phyloP scores from a whole-genome alignment of 2,888 invertebrate species.

The Coelogynopora nodosa region DNA sequence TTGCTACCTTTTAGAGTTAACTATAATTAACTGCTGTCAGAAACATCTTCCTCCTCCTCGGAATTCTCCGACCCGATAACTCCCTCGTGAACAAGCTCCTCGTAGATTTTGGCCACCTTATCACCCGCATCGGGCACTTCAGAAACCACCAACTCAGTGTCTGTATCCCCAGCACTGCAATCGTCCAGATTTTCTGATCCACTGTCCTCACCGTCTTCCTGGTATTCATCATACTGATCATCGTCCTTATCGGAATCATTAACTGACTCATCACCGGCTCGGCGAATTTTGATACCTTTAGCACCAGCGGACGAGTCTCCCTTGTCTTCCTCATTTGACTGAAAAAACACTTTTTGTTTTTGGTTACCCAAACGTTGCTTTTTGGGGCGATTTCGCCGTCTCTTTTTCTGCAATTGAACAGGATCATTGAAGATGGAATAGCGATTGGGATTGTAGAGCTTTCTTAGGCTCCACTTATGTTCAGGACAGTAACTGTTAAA shows the following conservation, averaged over 20 bases:
- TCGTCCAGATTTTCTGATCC: not conserved
- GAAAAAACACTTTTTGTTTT: not conserved
- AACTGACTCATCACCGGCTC: not conserved
- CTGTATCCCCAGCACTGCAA: not conserved
- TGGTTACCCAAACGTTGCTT: not conserved
- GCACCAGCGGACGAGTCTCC: not conserved
- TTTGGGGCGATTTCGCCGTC: not conserved
- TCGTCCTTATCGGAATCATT: not conserved
- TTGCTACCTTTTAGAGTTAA: too few species aligned
- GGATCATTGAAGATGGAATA: constrained; percentile 4
- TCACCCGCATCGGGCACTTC: not conserved
- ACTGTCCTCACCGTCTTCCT: not conserved
- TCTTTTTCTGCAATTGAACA: not conserved
- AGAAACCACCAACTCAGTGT: constrained; percentile 1
- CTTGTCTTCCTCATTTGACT: not conserved
- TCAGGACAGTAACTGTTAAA: constrained; percentile 17
- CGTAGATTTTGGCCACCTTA: not conserved
- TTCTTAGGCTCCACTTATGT: not conserved
- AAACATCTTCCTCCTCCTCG: not conserved
- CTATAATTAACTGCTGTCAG: too few species aligned
- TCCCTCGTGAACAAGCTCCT: not conserved
- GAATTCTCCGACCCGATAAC: not conserved
- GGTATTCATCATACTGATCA: not conserved
- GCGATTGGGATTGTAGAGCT: not conserved
- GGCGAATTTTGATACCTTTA: not conserved